Evolutionary conservation across 2,888 invertebrate species (phyloP), one percentile per base, ranked within the genome.

Genomic region (Idaea straminata): DNA sequence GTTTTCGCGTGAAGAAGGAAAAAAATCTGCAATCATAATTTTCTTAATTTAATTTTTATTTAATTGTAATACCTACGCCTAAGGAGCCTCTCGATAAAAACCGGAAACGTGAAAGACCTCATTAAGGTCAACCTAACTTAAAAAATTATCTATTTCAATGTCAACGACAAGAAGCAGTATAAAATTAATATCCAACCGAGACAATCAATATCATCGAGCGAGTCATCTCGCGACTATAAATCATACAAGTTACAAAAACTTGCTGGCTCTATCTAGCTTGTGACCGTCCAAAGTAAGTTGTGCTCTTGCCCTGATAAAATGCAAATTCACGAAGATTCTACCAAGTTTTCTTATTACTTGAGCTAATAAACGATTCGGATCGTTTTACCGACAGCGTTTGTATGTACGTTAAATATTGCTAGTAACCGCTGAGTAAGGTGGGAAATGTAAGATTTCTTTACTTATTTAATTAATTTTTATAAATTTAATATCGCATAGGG

Each of bases 291-390:
- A 73, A 87, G 83, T 85, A 87, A 87, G 88, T 89, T 87, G 87
- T 88, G 85, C 87, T 88, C 88, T 84, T 83, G 79, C 80, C 85
- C 87, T 86, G 91, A 90, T 91, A 90, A 91, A 89, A 91, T 91
- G 90, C 89, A 91, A 91, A 91, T 91, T 87, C 77, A 70, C 83
- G 74, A 83, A 88, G 87, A 90, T 89, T 91, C 84, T 80, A 82
- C 86, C 82, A 90, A 91, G 88, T 91, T 91, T 89, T 89, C 89
- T 90, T 90, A 90, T 91, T 91, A 88, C 89, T 82, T 72, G 81
- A 83, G 86, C 86, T 90, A 90, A 90, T 89, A 90, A 91, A 91
- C 85, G 88, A 85, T 88, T 78, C 75, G 13, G 47, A 47, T 47
- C 47, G 47, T 47, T 47, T 47, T 47, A 47, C 47, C 47, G 47